Percentiles rank a stretch among this genome's conserved stretches.
Conservation (phyloP, 2,113 vertebrate genomes). For the Sinocyclocheilus rhinocerous region DNA sequence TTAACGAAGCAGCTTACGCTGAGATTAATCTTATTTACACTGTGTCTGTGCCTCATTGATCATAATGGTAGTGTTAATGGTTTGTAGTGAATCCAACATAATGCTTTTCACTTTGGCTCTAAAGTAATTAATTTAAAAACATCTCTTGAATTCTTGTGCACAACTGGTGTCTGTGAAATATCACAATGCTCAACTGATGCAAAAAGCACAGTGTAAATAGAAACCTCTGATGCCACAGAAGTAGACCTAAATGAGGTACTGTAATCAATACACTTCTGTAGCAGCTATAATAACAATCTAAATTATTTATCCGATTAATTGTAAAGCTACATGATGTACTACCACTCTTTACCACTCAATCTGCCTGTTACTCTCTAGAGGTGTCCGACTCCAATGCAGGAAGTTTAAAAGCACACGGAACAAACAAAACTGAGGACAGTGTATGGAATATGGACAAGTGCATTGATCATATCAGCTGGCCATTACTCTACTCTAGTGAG, state of each 20-base stretch:
- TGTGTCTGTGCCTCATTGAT: neutral
- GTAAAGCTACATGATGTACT: neutral
- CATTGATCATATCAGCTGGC: constrained; percentile 28
- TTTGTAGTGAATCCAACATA: neutral
- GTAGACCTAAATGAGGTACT: neutral
- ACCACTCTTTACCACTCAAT: neutral
- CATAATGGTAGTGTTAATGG: neutral
- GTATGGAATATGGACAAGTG: neutral
- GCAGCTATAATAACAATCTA: neutral
- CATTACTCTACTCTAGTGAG: neutral
- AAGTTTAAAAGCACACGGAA: constrained; percentile 30
- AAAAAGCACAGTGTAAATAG: neutral
- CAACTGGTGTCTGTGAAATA: too few relatives aligned
- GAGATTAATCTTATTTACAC: neutral
- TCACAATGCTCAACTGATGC: neutral
- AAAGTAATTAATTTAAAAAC: neutral
- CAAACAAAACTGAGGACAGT: neutral
- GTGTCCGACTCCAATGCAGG: neutral
- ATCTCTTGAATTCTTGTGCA: neutral
- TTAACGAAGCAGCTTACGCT: neutral
- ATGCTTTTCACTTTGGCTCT: neutral
- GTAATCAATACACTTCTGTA: neutral
- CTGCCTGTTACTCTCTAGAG: neutral
- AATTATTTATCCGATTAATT: constrained; percentile 3
- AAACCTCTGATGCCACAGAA: neutral